Evolutionary conservation across 2,797 vertebrate species (phyloP).

Genomic region (Schizothorax lantsangensis): DNA sequence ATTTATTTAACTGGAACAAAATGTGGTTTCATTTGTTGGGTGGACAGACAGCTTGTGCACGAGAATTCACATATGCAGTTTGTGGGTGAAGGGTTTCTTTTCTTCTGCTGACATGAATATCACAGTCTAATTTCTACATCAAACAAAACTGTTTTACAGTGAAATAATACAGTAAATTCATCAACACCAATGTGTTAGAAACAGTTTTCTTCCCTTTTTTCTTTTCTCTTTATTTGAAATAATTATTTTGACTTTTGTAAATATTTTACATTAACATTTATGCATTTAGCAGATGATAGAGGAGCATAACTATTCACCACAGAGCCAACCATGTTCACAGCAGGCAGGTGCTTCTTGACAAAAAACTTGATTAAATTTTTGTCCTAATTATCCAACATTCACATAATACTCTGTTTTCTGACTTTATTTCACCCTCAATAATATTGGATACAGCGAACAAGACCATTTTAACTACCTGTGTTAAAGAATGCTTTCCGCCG

Average conservation of each 20-base stretch:
- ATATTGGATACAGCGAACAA: not conserved
- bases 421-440: not conserved
- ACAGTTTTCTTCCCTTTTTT: too few relatives aligned
- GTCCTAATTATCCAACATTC: not conserved
- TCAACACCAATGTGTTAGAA: not conserved
- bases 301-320: too few relatives aligned
- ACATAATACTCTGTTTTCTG: not conserved
- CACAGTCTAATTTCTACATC: not conserved
- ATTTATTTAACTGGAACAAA: not conserved
- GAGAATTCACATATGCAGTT: not conserved
- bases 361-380: too few relatives aligned
- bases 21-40: not conserved
- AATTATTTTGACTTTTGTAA: not conserved
- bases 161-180: not conserved
- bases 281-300: not conserved
- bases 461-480: not conserved
- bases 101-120: not conserved
- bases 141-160: not conserved
- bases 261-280: not conserved
- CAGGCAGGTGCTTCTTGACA: not conserved
- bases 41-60: too few relatives aligned
- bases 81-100: not conserved
- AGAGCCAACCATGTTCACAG: too few relatives aligned
- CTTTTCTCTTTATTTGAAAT: not conserved
- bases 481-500: not conserved